Evolutionary conservation across 2,113 vertebrate species (phyloP), one percentile per base, ranked within the genome.

Genomic region (Proteles cristata): DNA sequence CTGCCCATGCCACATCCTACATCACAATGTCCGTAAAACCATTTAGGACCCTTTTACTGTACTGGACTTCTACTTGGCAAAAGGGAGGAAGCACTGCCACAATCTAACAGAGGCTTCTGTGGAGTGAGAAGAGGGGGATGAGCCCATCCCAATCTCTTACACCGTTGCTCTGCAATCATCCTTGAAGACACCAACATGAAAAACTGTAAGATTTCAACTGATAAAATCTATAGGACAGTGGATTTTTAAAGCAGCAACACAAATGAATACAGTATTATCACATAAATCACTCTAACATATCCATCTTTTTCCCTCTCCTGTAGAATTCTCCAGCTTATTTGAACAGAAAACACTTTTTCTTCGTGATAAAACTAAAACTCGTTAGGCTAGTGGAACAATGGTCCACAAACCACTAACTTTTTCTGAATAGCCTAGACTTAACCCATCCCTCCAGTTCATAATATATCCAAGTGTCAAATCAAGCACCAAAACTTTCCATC

Each of bases 251-350:
- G 73, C 0, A 39, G 66, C 31, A 77, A 83, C 33, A 96, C n/a
- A 69, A 28, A 1, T 9, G n/a, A 69, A 69, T 26, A 71, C 35
- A 92, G 26, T n/a, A 0, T 69, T 48, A 55, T 77, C 79, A 77
- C 14, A 95, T 63, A 89, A 94, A 33, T 68, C 80, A 88, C 69
- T 93, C 65, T 74, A 90, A 86, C 77, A 50, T 23, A 80, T n/a
- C 61, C 14, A 5, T 35, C 58, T 90, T 69, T 71, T n/a, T 95
- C 53, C 23, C 48, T 85, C 71, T 82, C 43, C 58, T 73, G 5
- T 33, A 89, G 55, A n/a, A 95, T 73, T 71, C n/a, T 31, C 50
- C 73, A 83, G n/a, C 15, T 80, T 55, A 82, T 15, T 26, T 76
- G 63, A 91, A 61, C 33, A 87, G 19, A 77, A n/a, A 85, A 43